These are phyloP conservation scores for Serrognathus titanus DNA, from an alignment of 2,888 invertebrate genomes.

Conservation along the genomic window DNA sequence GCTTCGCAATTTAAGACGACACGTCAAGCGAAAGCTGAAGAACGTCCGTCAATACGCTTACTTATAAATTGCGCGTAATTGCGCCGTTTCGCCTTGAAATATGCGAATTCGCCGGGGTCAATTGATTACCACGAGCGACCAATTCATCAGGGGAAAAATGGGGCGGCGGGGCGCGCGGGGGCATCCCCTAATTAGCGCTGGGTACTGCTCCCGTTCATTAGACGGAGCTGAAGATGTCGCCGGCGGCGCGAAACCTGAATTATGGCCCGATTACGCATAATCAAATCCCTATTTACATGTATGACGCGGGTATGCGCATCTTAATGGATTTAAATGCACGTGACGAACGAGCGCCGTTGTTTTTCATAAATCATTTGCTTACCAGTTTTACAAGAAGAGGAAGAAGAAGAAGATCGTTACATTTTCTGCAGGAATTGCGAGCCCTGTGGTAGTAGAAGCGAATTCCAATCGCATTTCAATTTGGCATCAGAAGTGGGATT, in stretches of 20 bases:
- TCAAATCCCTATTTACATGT: constrained; percentile 10
- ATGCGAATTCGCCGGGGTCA: neutral
- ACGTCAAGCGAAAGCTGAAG: too few species aligned
- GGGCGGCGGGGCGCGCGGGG: too few species aligned
- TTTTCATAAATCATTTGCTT: neutral
- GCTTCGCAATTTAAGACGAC: too few species aligned
- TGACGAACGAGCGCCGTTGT: neutral
- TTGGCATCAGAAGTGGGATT: too few species aligned
- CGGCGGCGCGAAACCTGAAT: constrained; percentile 11
- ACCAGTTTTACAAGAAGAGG: too few species aligned
- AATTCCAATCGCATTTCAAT: too few species aligned
- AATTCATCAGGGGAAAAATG: neutral
- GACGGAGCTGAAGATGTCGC: constrained; percentile 10
- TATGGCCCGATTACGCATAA: constrained; percentile 10
- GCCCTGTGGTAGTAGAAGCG: too few species aligned
- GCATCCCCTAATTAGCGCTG: neutral
- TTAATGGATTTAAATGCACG: neutral
- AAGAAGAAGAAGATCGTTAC: too few species aligned
- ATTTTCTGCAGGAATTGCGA: too few species aligned
- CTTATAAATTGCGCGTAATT: neutral
- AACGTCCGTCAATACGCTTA: too few species aligned
- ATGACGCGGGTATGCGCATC: neutral
- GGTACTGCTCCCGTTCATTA: constrained; percentile 12
- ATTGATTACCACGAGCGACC: constrained; percentile 1
- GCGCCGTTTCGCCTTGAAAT: neutral